These are phyloP conservation scores for Xylophagus ater DNA, from an alignment of 2,888 invertebrate species.

Conservation along the genomic window DNA sequence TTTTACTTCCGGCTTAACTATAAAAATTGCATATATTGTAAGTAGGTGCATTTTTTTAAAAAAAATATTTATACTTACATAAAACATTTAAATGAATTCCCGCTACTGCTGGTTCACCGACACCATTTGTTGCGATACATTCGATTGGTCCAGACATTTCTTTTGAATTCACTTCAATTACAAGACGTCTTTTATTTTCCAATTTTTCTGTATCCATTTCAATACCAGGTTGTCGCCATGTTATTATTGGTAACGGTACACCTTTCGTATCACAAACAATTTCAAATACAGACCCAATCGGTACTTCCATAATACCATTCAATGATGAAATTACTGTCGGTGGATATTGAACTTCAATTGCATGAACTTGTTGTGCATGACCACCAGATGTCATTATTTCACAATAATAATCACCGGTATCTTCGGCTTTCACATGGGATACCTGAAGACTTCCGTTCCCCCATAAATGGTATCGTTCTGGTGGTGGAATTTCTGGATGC, in stretches of 20 bases:
- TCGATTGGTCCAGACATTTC: slow-evolving; percentile 60
- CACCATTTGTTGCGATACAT: slow-evolving; percentile 61
- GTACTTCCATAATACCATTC: slow-evolving; percentile 58
- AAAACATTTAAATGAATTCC: slow-evolving; percentile 57
- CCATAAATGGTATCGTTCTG: slow-evolving; percentile 51
- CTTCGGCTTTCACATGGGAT: slow-evolving; percentile 39
- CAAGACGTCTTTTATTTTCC: slow-evolving; percentile 30
- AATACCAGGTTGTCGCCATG: slow-evolving; percentile 46
- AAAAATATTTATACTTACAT: slow-evolving; percentile 50
- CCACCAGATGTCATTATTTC: slow-evolving; percentile 35
- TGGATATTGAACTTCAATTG: slow-evolving; percentile 66
- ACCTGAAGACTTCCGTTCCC: slow-evolving; percentile 61
- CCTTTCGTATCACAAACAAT: slow-evolving; percentile 63
- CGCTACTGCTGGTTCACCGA: slow-evolving; percentile 58
- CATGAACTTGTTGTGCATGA: slow-evolving; percentile 50
- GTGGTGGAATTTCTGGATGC: slow-evolving; percentile 41
- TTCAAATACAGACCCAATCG: slow-evolving; percentile 60
- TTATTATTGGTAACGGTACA: slow-evolving; percentile 58
- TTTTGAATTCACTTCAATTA: slow-evolving; percentile 42
- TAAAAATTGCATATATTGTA: too few species aligned
- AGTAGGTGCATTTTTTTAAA: too few species aligned
- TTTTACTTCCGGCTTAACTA: slow-evolving; percentile 65
- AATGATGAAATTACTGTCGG: slow-evolving; percentile 59
- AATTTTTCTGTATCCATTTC: slow-evolving; percentile 19
- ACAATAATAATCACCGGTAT: slow-evolving; percentile 47